phyloP scores from a whole-genome alignment of 2,888 invertebrate species.

The Amphipyra tragopoginis region DNA sequence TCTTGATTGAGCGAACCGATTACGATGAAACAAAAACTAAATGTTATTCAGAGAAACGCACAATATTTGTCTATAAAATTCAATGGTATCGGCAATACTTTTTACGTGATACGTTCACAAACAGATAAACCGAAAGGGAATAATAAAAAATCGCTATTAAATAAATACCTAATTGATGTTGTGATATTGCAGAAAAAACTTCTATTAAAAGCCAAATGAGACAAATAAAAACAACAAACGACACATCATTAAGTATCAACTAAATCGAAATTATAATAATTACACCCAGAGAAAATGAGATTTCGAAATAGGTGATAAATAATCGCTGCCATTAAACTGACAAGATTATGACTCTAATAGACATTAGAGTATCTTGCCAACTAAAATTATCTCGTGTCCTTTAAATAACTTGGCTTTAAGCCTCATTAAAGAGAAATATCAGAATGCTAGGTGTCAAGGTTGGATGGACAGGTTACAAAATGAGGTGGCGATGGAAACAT shows the following conservation, averaged over 20 bases:
- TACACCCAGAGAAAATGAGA: conserved; percentile 19
- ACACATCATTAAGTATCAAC: conserved; percentile 2
- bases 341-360: conserved; percentile 32
- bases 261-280: conserved; percentile 19
- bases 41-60: no score
- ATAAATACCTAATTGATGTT: no score
- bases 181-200: no score
- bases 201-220: neutral
- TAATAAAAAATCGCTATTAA: no score
- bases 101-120: no score
- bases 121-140: no score
- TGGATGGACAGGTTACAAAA: conserved; percentile 54
- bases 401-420: conserved; percentile 31
- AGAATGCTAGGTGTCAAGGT: conserved; percentile 46
- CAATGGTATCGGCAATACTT: no score
- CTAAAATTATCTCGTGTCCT: conserved; percentile 30
- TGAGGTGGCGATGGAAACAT: conserved; percentile 52
- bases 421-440: conserved; percentile 56
- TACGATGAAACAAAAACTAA: no score
- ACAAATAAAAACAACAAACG: neutral
- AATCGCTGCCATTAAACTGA: conserved; percentile 17
- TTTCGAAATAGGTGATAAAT: conserved; percentile 28
- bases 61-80: no score
- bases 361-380: conserved; percentile 18
- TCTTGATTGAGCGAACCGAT: no score